Evolutionary conservation across 1,140 invertebrate species (phyloP), one percentile per base, ranked within the genome.

Genomic region (Samia ricini): DNA sequence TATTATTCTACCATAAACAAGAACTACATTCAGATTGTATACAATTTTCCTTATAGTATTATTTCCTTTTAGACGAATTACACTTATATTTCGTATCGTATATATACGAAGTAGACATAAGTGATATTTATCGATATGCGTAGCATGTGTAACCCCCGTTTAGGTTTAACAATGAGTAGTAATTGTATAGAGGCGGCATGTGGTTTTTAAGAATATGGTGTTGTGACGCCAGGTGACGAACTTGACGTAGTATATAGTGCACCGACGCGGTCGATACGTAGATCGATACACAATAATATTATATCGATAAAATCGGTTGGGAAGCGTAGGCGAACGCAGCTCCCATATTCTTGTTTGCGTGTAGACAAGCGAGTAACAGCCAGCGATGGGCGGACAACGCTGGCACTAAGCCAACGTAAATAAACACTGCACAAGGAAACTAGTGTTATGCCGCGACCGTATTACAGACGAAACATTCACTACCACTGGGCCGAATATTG

Each of bases 391-490:
- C 83, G 81, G 81, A 89, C 83, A 84, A 81, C 81, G 78, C 76
- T 89, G 87, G 87, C 87, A 52, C 20, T 33, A 26, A 15, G 83
- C 87, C 87, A 89, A 89, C 71, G 81, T 85, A 88, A 89, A 87
- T 82, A 89, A 89, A 89, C 81, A 87, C 84, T 88, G 83, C 85
- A 88, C 85, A 89, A 87, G 85, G 87, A 85, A 89, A 86, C 86
- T 89, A 88, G 85, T 89, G 85, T 87, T 87, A 84, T 83, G 83
- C 86, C 86, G 85, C 86, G 87, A 87, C 87, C 85, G 87, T 88
- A 81, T 79, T 85, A 85, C 81, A 88, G 84, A 89, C 87, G 83
- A 81, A 88, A 88, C 85, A 87, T 88, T 87, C 86, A 83, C 85
- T 85, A 85, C 80, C 81, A 84, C 76, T 83, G 80, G 81, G 83